Base-by-base conservation (phyloP, 2,113 vertebrate genomes). In the Gallinago paraguaiae region DNA sequence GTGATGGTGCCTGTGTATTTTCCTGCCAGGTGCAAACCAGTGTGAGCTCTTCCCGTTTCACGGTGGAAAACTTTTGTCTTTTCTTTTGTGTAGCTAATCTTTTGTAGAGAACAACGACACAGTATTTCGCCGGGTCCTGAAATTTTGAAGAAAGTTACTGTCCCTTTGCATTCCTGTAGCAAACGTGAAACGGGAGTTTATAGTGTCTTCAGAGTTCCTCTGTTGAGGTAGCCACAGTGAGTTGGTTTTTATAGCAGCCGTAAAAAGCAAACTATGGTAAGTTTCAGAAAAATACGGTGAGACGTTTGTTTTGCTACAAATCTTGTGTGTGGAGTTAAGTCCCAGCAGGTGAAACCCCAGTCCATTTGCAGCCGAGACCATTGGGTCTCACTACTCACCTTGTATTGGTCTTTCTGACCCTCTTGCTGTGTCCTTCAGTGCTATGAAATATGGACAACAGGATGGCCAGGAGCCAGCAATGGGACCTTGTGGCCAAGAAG, bases 21-120 rank as follows among this genome's bases (percentile, higher is more conserved):
- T 93, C 56, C 77, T 69, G 94, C 92, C 97, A 97, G 96, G 93
- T 97, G 96, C 91, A 88, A 86, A 87, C 17, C 92, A 69, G 41
- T 70, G 6, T 82, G 95, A 92, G 59, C 19, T 80, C 57, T 64
- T 88, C 81, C 68, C 82, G 64, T 68, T 88, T 91, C 85, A 78
- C 14, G 0, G 60, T 64, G 69, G 79, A 93, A 95, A 92, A 91
- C 82, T 76, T 85, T 54, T 41, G 23, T 93, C 61, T 97, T 97
- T 50, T 77, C 50, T 94, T 92, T 67, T 87, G 46, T 64, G 59
- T 86, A n/a, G 67, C 81, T 95, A 59, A 90, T 96, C 43, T 79
- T 85, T 57, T 70, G 45, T 65, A 92, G 54, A 95, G 83, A 94
- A 61, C 0, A 93, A 61, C 0, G 1, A 74, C 70, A 69, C 64